Conservation (phyloP, 1,140 invertebrate genomes). For the Megalopta genalis region DNA sequence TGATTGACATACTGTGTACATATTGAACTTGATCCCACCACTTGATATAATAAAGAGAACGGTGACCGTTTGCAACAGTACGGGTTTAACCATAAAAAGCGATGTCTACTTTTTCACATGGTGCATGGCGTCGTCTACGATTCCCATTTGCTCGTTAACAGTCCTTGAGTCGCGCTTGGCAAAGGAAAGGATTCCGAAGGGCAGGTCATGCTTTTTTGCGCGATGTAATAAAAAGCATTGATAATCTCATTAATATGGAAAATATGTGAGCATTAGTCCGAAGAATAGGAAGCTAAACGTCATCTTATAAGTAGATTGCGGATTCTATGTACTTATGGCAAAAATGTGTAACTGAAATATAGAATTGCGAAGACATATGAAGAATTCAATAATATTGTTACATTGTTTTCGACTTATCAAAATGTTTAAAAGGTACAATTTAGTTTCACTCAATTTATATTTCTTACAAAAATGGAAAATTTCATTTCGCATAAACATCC, state of each 20-base stretch:
- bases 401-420: too few relatives aligned
- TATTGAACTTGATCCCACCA: background rate
- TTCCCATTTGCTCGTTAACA: background rate
- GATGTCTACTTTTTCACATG: conserved; percentile 5
- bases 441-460: too few relatives aligned
- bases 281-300: background rate
- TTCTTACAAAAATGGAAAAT: too few relatives aligned
- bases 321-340: too few relatives aligned
- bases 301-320: background rate
- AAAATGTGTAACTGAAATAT: too few relatives aligned
- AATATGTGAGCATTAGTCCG: background rate
- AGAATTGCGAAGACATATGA: too few relatives aligned
- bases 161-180: conserved; percentile 19
- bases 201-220: background rate
- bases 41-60: conserved; percentile 15
- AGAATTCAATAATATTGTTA: too few relatives aligned
- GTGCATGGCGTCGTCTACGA: background rate
- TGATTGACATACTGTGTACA: background rate
- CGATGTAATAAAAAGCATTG: background rate
- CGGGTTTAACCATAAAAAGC: conserved; percentile 15
- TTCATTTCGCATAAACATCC: too few relatives aligned
- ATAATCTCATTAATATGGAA: background rate
- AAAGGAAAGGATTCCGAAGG: conserved; percentile 14
- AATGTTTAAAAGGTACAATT: too few relatives aligned
- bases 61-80: background rate